Conservation (phyloP, 2,888 invertebrate species). For the Nomada fucata region DNA sequence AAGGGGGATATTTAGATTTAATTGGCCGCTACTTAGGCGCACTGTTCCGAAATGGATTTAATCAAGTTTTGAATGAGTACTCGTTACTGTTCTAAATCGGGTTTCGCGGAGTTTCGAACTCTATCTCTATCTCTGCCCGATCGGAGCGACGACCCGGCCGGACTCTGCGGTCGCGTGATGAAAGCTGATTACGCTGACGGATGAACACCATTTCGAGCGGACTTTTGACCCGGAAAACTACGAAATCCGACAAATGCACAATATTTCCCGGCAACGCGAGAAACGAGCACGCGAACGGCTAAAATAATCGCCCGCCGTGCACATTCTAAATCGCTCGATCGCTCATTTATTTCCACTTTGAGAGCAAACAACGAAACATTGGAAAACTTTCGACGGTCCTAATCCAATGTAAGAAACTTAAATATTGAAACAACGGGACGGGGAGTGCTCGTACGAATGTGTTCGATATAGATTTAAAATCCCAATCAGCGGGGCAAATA, state of each 20-base stretch:
- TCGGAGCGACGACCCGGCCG: constrained; percentile 8
- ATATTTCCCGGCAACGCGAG: background rate
- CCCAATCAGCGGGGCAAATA: too few species aligned
- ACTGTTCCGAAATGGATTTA: constrained; percentile 14
- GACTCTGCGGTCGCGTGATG: constrained; percentile 21
- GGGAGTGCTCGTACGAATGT: too few species aligned
- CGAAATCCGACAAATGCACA: background rate
- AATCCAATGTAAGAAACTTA: too few species aligned
- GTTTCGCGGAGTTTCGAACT: constrained; percentile 27
- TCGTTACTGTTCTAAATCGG: constrained; percentile 37
- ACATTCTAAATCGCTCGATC: too few species aligned
- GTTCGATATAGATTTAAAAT: too few species aligned
- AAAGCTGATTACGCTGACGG: constrained; percentile 30
- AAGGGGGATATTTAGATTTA: constrained; percentile 2
- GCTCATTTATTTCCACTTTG: too few species aligned
- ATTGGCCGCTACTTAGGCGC: constrained; percentile 21
- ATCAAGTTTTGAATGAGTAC: constrained; percentile 21
- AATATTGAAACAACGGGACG: too few species aligned
- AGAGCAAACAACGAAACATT: too few species aligned
- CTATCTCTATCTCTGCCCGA: background rate
- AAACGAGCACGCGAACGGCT: background rate
- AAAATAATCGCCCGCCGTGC: too few species aligned
- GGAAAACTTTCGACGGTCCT: too few species aligned
- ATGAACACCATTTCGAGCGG: background rate
- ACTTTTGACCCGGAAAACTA: background rate